These are phyloP conservation scores for Hyppa rectilinea DNA, from an alignment of 2,888 invertebrate species.

Conservation along the genomic window DNA sequence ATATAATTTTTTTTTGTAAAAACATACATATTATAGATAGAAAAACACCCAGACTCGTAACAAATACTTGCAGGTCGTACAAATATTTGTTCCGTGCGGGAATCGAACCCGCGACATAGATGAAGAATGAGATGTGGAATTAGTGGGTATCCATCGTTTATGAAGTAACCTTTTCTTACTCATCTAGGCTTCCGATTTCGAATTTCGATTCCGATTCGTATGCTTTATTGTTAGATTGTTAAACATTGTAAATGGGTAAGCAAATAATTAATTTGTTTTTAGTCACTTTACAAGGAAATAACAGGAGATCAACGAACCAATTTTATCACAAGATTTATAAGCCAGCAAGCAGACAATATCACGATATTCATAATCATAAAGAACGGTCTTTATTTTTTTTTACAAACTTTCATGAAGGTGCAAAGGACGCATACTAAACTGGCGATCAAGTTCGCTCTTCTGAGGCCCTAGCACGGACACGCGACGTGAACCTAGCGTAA, in stretches of 20 bases:
- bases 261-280: neutral
- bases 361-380: neutral
- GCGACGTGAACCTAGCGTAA: neutral
- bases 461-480: neutral
- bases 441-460: slow-evolving; percentile 13
- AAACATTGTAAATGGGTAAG: neutral
- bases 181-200: too few species aligned
- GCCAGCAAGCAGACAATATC: neutral
- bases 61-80: too few species aligned
- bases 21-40: too few species aligned
- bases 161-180: neutral
- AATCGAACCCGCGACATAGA: too few species aligned
- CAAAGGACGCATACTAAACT: neutral
- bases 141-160: neutral
- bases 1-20: too few species aligned
- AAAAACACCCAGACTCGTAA: too few species aligned
- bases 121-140: neutral
- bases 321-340: slow-evolving; percentile 2
- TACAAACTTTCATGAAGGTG: neutral
- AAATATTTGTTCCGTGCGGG: too few species aligned
- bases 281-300: neutral
- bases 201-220: too few species aligned
- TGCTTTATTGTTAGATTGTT: neutral
- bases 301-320: neutral
- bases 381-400: slow-evolving; percentile 3